Base-by-base conservation (phyloP, 2,113 vertebrate species). In the Psittacula cyanocephala region DNA sequence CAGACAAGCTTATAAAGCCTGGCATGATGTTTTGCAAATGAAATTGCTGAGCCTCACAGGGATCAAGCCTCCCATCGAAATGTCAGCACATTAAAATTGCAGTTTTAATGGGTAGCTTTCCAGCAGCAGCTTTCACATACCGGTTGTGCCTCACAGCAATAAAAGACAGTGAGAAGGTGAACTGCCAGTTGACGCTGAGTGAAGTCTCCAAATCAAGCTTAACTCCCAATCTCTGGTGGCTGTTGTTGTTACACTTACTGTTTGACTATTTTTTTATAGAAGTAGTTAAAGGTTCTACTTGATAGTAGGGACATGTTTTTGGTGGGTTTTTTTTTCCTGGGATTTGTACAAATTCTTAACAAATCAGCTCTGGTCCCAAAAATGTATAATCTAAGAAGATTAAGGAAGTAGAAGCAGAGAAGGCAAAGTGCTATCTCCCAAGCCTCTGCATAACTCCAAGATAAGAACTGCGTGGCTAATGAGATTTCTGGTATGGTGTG, bases 101-200 rank as follows among this genome's bases (percentile, higher is more conserved):
- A 83, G 37, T 52, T 88, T 85, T 93, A 93, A 86, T 62, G 63
- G 91, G 81, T 39, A 52, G 62, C 27, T 87, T 96, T 91, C 74
- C 67, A 95, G 72, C 35, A 91, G 81, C 65, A 84, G 39, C 37
- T 68, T 91, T 75, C 68, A 63, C 77, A 4, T 63, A 37, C 57
- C 49, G n/a, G 11, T 83, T 68, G 50, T 81, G 65, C 43, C 83
- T 94, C 72, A 78, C 35, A 90, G 86, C 67, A 84, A 69, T 35
- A 81, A 49, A 5, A 35, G 15, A 52, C 12, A 64, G 44, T 22
- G 17, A 28, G 24, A 7, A 95, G 77, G 78, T 84, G 94, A 95
- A 35, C 44, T 49, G 52, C 33, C 57, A 71, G 28, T 47, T 91
- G 65, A 78, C n/a, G 28, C 41, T 62, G 70, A 89, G 44, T 52